A percentile compares a stretch with the other conserved stretches of the same genome.
Evolutionary conservation across 2,113 vertebrate species (phyloP).

Genomic region (Cinclus cinclus): DNA sequence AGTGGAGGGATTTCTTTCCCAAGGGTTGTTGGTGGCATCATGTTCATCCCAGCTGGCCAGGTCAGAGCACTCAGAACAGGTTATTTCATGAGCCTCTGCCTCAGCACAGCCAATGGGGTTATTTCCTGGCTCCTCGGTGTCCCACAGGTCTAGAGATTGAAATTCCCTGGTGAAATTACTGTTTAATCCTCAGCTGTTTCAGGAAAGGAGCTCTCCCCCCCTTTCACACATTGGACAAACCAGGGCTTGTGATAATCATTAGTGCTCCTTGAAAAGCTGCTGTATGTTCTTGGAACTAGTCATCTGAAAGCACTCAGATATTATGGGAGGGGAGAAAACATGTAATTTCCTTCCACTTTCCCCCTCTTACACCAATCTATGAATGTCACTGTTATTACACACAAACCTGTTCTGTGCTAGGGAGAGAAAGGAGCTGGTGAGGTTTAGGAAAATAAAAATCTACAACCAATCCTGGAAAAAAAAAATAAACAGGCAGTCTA

Average conservation of each 20-base stretch:
- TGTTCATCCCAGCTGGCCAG: neutral
- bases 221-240: slow-evolving; percentile 9
- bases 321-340: slow-evolving; percentile 65
- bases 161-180: slow-evolving; percentile 38
- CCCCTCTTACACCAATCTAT: slow-evolving; percentile 22
- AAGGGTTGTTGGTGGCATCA: fast-evolving
- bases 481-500: neutral
- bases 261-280: slow-evolving; percentile 65
- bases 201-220: neutral
- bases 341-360: slow-evolving; percentile 70
- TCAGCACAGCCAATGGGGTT: neutral
- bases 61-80: fast-evolving
- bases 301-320: slow-evolving; percentile 70
- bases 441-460: neutral
- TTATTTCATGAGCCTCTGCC: neutral
- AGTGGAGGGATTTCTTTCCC: neutral
- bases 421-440: neutral
- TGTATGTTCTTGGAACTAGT: slow-evolving; percentile 55
- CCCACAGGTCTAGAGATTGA: neutral
- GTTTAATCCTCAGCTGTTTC: slow-evolving; percentile 35
- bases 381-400: slow-evolving; percentile 49
- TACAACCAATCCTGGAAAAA: neutral
- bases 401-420: slow-evolving; percentile 29
- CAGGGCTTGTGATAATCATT: slow-evolving; percentile 40
- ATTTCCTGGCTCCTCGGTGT: neutral